Evolutionary conservation across 2,888 invertebrate species (phyloP), one percentile per base, ranked within the genome.

Genomic region (Subacronicta megacephala): DNA sequence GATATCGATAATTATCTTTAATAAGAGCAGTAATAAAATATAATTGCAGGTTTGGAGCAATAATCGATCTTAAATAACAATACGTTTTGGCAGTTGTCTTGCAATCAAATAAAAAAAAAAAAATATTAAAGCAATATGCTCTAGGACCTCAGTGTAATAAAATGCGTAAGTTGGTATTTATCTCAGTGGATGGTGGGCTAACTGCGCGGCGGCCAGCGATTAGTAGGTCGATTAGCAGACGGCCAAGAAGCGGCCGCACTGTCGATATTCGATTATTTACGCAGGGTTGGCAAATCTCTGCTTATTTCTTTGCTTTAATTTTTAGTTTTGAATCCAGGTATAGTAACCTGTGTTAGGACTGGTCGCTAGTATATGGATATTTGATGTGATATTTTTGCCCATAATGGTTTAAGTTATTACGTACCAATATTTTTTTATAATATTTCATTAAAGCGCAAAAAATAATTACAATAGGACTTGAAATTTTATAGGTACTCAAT

Each of bases 151-250:
- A 16, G 42, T 57, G 53, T 60, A 62, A 69, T 68, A 69, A 62
- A 63, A 51, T 55, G 56, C 42, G 63, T 58, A 68, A 71, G 64
- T 69, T 68, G 66, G 66, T 74, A 77, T 77, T 75, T 74, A 72
- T 75, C 62, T 68, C 45, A 66, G 69, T 62, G 67, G 72, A 75
- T 70, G 68, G 65, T 45, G 62, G 75, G 73, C 65, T 76, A 77
- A 73, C 66, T 44, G 68, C 67, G 72, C 72, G 77, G 72, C 75
- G 77, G 77, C 72, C 72, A 64, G 64, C 80, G 81, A 89, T 90
- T 88, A 89, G 87, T 89, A 78, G 89, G 87, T 87, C 92, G 90
- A 91, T 93, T 91, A 92, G 87, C 85, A 84, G 83, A 82, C 82
- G 81, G 84, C 85, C 82, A 84, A 89, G 87, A 83, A 78, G 80